Evolutionary conservation across 2,113 vertebrate genomes (phyloP), one percentile per base, ranked within the genome.

Genomic region (Baryphthengus martii): DNA sequence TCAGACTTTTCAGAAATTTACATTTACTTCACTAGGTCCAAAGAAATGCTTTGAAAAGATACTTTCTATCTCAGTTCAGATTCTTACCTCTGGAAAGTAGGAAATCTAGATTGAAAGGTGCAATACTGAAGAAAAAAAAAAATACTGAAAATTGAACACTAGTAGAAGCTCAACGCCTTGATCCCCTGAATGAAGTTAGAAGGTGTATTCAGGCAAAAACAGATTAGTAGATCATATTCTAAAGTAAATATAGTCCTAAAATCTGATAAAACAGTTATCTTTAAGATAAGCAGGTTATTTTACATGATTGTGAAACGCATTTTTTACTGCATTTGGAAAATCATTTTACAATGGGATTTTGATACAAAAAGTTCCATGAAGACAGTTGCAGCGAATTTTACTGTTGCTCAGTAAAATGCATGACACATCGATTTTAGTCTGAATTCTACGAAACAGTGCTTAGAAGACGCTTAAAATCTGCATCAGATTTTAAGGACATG

Each of bases 381-480:
- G 15, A 68, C 7, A 40, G 6, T 70, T 33, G 5, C 33, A 86
- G 53, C 49, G 95, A 91, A 74, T 63, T 62, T 82, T 58, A 61
- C 9, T 77, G 20, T 61, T 84, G n/a, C 25, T 92, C 7, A 55
- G 9, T 77, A 74, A 83, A 92, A 83, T 72, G 10, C 29, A 42
- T n/a, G 56, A 76, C 8, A 1, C 18, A 45, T 84, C 39, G 62
- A n/a, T 91, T 94, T 94, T 93, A 68, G 26, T 56, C 20, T 74
- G 45, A 55, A 15, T 90, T 83, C 33, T 59, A 90, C 84, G 39
- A 89, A 82, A 45, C 28, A 29, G 17, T 87, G 18, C 71, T 91
- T 93, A 77, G 70, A 93, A 87, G 31, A 89, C 17, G 77, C 6
- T 90, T 81, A 68, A 95, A 92, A 90, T 75, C 73, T 67, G 28